Evolutionary conservation across 2,888 invertebrate species (phyloP).

Genomic region (Pseudanteris insignis): DNA sequence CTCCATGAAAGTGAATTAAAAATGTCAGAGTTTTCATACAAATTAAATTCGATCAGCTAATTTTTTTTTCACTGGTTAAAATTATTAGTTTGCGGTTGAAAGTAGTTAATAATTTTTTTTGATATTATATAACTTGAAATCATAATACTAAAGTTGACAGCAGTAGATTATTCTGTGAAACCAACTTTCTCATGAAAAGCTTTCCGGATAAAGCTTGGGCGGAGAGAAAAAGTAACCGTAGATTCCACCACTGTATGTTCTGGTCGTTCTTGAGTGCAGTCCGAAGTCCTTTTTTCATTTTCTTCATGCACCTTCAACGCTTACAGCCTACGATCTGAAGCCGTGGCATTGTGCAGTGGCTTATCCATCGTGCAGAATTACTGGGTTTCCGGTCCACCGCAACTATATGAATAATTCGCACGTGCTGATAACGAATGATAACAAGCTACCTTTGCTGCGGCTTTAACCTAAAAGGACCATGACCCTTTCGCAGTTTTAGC

Average conservation of each 20-base stretch:
- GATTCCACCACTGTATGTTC: conserved; percentile 58
- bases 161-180: too few relatives aligned
- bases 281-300: conserved; percentile 43
- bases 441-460: conserved; percentile 33
- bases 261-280: conserved; percentile 58
- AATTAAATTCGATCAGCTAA: too few relatives aligned
- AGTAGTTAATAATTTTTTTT: too few relatives aligned
- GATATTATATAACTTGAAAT: too few relatives aligned
- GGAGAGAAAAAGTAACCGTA: conserved; percentile 59
- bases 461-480: conserved; percentile 2
- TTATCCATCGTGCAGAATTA: conserved; percentile 48
- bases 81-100: too few relatives aligned
- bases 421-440: conserved; percentile 53
- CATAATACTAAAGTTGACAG: too few relatives aligned
- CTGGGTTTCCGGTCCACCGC: conserved; percentile 36
- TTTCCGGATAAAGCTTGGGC: conserved; percentile 51
- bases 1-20: too few relatives aligned
- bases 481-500: conserved; percentile 10
- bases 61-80: too few relatives aligned
- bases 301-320: conserved; percentile 30
- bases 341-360: conserved; percentile 53
- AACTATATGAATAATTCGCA: conserved; percentile 50
- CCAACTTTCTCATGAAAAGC: conserved; percentile 61
- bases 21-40: too few relatives aligned
- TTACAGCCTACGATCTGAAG: conserved; percentile 51